phyloP scores from a whole-genome alignment of 2,113 vertebrate species.

The Triplophysa siluroides region DNA sequence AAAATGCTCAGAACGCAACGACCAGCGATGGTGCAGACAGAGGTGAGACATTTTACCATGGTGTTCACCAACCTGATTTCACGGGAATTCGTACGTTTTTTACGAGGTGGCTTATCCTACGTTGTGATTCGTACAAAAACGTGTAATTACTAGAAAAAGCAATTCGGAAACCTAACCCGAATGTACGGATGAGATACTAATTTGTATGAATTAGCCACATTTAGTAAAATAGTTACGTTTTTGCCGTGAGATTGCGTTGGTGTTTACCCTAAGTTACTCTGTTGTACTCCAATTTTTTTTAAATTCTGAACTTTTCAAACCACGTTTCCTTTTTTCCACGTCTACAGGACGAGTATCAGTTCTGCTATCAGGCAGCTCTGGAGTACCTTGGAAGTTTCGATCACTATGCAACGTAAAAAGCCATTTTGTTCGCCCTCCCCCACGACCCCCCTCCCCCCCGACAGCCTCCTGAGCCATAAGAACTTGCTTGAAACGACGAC shows the following conservation, averaged over 20 bases:
- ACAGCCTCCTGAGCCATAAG: slow-evolving; percentile 85
- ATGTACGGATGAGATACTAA: no score
- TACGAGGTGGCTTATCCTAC: no score
- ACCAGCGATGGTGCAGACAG: slow-evolving; percentile 98
- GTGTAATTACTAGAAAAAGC: no score
- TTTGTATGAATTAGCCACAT: no score
- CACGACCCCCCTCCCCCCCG: slow-evolving; percentile 66
- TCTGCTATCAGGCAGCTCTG: slow-evolving; percentile 96
- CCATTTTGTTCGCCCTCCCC: slow-evolving; percentile 79
- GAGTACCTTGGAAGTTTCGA: slow-evolving; percentile 99
- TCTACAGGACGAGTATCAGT: slow-evolving; percentile 95
- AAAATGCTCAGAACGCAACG: slow-evolving; percentile 98
- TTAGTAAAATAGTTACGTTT: no score
- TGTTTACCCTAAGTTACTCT: no score
- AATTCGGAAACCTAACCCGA: no score
- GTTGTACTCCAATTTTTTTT: no score
- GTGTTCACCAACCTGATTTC: neutral
- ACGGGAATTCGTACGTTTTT: no score
- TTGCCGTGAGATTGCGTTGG: no score
- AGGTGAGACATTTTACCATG: slow-evolving; percentile 74
- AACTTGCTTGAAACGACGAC: slow-evolving; percentile 73
- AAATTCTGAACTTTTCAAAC: no score
- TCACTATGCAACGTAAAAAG: slow-evolving; percentile 99
- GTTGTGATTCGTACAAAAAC: no score
- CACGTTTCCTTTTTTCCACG: slow-evolving; percentile 12